Percentiles rank a stretch among this genome's conserved stretches.
Conservation (phyloP, 2,797 vertebrate species). For the Myotis daubentonii region DNA sequence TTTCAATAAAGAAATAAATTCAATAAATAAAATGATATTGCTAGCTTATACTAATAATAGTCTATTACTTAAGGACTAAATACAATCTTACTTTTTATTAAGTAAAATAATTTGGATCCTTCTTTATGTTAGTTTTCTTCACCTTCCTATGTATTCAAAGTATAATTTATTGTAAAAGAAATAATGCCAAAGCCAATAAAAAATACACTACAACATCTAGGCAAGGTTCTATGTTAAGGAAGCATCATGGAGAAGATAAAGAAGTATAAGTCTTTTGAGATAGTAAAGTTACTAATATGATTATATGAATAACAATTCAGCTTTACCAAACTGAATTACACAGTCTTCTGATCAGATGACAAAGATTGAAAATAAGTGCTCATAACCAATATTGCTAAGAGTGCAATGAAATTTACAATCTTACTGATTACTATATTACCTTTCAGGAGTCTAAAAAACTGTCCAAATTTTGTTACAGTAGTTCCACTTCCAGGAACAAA, state of each 20-base stretch:
- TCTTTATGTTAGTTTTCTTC: conserved; percentile 33
- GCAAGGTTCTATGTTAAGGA: conserved; percentile 4
- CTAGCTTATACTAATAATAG: conserved; percentile 28
- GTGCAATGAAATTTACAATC: conserved; percentile 8
- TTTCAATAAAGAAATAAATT: conserved; percentile 37
- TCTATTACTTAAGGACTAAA: conserved; percentile 32
- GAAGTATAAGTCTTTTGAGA: neutral
- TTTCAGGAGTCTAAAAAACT: conserved; percentile 39
- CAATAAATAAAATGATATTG: conserved; percentile 13
- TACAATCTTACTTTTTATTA: conserved; percentile 27
- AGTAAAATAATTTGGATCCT: conserved; percentile 38
- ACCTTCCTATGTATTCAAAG: conserved; percentile 55
- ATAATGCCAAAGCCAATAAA: conserved; percentile 48
- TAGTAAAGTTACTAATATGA: conserved; percentile 46
- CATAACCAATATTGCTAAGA: neutral
- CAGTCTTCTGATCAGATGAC: neutral
- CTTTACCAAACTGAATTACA: conserved; percentile 26
- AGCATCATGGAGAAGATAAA: conserved; percentile 40
- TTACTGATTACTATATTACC: neutral
- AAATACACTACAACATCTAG: conserved; percentile 32
- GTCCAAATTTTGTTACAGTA: neutral
- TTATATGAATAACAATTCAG: conserved; percentile 29
- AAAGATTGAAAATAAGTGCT: conserved; percentile 34
- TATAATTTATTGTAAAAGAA: conserved; percentile 62
- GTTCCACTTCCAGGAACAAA: conserved; percentile 7